These are phyloP conservation scores for Pomatostomus ruficeps DNA, from an alignment of 2,113 vertebrate genomes.

Conservation along the genomic window DNA sequence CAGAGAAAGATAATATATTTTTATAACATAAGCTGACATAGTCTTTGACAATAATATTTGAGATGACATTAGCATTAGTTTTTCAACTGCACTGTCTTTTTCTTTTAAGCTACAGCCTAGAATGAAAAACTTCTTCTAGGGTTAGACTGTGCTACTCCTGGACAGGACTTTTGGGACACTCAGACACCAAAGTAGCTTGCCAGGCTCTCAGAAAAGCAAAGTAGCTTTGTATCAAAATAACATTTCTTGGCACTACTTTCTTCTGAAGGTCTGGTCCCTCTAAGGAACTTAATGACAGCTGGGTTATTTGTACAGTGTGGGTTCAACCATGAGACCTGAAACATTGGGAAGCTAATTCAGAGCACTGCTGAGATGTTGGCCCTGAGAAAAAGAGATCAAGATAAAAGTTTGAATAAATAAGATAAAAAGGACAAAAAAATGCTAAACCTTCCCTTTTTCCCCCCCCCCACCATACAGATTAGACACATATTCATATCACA, in stretches of 20 bases:
- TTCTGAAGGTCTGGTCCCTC: background rate
- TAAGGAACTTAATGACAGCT: background rate
- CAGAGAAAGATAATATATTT: background rate
- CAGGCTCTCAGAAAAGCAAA: background rate
- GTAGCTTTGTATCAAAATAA: background rate
- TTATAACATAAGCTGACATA: slow-evolving; percentile 18
- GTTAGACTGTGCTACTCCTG: background rate
- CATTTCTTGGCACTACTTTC: background rate
- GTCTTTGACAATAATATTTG: slow-evolving; percentile 2
- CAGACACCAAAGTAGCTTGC: background rate
- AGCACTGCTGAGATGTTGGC: background rate
- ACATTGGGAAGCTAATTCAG: background rate
- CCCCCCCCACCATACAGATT: background rate
- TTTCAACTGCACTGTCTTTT: background rate
- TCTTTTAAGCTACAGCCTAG: background rate
- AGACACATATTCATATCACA: background rate
- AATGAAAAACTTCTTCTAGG: background rate
- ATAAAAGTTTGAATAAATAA: background rate
- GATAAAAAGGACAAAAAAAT: background rate
- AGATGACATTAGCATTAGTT: slow-evolving; percentile 1
- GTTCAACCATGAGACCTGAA: background rate
- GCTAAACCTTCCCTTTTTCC: background rate
- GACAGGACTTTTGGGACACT: background rate
- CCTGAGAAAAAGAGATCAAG: background rate
- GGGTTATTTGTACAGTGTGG: background rate